Conservation (phyloP, 1,140 invertebrate genomes). For the Nasonia longicornis region DNA sequence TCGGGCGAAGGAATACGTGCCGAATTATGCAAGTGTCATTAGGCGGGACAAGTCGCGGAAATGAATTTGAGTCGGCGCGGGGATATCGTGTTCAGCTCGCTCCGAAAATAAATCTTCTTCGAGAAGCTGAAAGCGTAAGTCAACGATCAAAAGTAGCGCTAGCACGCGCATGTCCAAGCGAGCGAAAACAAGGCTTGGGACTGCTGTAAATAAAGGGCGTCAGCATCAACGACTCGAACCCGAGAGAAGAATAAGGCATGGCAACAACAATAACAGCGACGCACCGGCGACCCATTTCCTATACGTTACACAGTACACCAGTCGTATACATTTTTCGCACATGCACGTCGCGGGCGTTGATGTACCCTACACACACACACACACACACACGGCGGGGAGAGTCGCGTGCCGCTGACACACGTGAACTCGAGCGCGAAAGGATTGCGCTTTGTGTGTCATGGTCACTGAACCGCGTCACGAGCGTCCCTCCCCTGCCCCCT, state of each 20-base stretch:
- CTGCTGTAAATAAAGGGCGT: not conserved
- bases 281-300: not conserved
- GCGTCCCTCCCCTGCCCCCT: not conserved
- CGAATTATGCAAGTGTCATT: not conserved
- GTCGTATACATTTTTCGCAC: not conserved
- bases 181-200: not conserved
- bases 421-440: not conserved
- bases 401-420: constrained; percentile 1
- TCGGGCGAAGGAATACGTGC: not conserved
- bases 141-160: not conserved
- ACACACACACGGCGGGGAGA: not conserved
- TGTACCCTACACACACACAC: not conserved
- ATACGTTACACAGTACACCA: not conserved
- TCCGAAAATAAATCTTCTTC: not conserved
- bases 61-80: not conserved
- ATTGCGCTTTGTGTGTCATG: constrained; percentile 33
- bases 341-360: not conserved
- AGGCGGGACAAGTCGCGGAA: not conserved
- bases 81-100: not conserved
- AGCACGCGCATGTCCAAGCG: no score
- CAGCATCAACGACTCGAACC: not conserved
- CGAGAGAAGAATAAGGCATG: not conserved
- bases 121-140: not conserved
- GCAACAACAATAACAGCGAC: not conserved
- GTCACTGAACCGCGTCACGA: constrained; percentile 33